Base-by-base conservation (phyloP, 1,140 invertebrate genomes). In the Eufriesea mexicana region DNA sequence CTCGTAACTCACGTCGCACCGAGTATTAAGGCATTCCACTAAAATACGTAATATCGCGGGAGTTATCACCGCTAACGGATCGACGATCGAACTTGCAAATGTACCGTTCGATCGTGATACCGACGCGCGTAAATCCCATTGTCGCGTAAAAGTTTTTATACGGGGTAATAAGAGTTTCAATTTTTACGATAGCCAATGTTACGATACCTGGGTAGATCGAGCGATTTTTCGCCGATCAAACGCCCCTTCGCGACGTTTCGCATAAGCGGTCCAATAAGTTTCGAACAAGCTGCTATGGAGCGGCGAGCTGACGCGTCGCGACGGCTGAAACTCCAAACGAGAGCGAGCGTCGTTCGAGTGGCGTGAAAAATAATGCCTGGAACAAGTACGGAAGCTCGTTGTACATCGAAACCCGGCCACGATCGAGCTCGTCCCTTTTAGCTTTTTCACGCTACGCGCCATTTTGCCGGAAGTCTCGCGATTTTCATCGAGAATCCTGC, bases 231-330 rank as follows among this genome's bases (percentile, higher is more conserved):
- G 1, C 8, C 61, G 57, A 51, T 66, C 28, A 12, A 42, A 64
- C 28, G 5, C 16, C 0, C 6, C 2, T 9, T 16, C 59, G n/a
- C 45, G 49, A 35, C n/a, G n/a, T 0, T n/a, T 62, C 8, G 25
- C 8, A 49, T 45, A 47, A 81, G 51, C 35, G 35, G 59, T n/a
- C n/a, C n/a, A 12, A 59, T 59, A 25, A 14, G 35, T 74, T 86
- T 85, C 73, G 79, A 85, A 42, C 23, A 35, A 35, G 54, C 28
- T 42, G 20, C 49, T 5, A 49, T 5, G 12, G 47, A 49, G 47
- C 47, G 35, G 35, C 35, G 35, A 35, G 35, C 35, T 35, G 35
- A 35, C 35, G 35, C 35, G 35, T 4, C 35, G 35, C 35, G 35
- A 35, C 35, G 35, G 35, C 35, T 49, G 5, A 49, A 49, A 49